Evolutionary conservation across 2,797 vertebrate species (phyloP).

Genomic region (Rhinophrynus dorsalis): DNA sequence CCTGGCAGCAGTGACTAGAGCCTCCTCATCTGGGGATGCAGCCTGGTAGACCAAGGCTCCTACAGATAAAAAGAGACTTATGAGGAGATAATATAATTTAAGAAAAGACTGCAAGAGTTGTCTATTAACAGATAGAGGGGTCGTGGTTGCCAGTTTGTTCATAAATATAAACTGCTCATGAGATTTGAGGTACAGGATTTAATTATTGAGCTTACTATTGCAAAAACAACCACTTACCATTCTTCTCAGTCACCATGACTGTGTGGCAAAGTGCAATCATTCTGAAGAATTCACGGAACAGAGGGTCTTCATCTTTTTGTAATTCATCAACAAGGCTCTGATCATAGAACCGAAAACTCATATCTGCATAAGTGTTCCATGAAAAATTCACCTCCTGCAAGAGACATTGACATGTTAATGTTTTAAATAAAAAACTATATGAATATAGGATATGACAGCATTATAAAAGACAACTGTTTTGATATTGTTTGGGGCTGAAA

Average conservation of each 20-base stretch:
- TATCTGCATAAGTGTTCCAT: slow-evolving; percentile 70
- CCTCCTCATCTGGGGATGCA: slow-evolving; percentile 88
- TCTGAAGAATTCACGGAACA: slow-evolving; percentile 78
- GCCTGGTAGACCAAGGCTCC: slow-evolving; percentile 83
- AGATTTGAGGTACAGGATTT: no score
- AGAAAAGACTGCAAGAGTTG: no score
- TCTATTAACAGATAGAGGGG: no score
- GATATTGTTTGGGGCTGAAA: no score
- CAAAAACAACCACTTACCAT: slow-evolving; percentile 64
- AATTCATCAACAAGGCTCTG: slow-evolving; percentile 64
- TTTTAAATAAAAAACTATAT: no score
- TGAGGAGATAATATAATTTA: no score
- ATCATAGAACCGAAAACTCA: slow-evolving; percentile 64
- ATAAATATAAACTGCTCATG: no score
- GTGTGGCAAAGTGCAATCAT: slow-evolving; percentile 89
- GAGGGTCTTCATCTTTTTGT: slow-evolving; percentile 47
- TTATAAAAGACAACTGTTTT: no score
- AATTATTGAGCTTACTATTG: no score
- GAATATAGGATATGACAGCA: no score
- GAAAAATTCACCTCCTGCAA: slow-evolving; percentile 70
- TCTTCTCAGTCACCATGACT: slow-evolving; percentile 81
- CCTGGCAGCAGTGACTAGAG: slow-evolving; percentile 81
- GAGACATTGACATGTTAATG: no score
- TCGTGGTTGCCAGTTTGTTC: no score
- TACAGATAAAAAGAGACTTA: slow-evolving; percentile 42